phyloP scores from a whole-genome alignment of 2,113 vertebrate species.

The Murina feae region DNA sequence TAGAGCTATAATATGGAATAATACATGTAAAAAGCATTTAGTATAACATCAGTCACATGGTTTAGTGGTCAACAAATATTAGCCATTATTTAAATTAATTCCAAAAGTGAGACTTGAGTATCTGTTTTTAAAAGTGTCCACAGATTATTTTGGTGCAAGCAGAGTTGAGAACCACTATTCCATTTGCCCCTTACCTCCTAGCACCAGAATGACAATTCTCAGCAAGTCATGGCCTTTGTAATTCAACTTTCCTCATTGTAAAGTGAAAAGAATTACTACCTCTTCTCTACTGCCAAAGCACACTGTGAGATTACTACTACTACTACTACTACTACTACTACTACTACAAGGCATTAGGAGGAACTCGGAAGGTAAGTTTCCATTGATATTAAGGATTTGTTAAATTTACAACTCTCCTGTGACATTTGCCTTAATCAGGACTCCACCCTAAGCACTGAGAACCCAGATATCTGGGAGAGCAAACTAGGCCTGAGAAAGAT shows the following conservation, averaged over 20 bases:
- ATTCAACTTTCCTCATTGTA: conserved; percentile 26
- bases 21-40: conserved; percentile 3
- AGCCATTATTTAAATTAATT: conserved; percentile 32
- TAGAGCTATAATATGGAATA: conserved; percentile 3
- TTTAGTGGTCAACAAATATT: conserved; percentile 9
- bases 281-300: neutral
- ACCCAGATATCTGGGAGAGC: neutral
- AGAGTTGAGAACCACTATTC: conserved; percentile 22
- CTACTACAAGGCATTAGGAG: neutral
- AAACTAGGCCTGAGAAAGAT: conserved; percentile 12
- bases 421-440: neutral
- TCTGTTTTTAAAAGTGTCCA: neutral
- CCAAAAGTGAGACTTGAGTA: conserved; percentile 15
- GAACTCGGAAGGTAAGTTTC: neutral
- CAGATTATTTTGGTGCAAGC: neutral
- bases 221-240: conserved; percentile 39
- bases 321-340: too few relatives aligned
- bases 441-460: neutral
- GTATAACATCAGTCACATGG: neutral
- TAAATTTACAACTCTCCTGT: conserved; percentile 3
- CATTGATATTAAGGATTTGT: conserved; percentile 24
- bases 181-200: neutral
- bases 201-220: conserved; percentile 7
- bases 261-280: conserved; percentile 28
- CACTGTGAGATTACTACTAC: neutral